Percentiles rank a stretch among this genome's conserved stretches.
Conservation (phyloP, 2,113 vertebrate genomes). For the Cyprinus carpio region DNA sequence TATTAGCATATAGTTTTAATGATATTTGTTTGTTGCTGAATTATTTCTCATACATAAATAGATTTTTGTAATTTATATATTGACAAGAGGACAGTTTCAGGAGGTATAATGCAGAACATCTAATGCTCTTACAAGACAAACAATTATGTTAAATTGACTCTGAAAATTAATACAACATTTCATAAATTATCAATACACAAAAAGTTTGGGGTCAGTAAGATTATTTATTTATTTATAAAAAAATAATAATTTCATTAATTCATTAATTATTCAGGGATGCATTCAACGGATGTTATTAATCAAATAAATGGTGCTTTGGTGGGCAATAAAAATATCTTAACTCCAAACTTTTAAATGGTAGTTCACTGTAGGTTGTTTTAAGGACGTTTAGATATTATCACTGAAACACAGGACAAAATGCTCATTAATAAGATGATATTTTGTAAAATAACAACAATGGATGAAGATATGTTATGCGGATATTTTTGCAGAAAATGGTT, state of each 20-base stretch:
- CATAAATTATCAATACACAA: not conserved
- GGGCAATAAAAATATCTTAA: not conserved
- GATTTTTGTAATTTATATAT: not conserved
- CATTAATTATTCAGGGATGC: too few relatives aligned
- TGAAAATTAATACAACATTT: not conserved
- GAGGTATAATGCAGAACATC: not conserved
- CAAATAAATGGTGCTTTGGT: too few relatives aligned
- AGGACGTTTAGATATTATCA: not conserved
- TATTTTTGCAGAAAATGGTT: not conserved
- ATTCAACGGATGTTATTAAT: not conserved
- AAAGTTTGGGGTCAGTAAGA: not conserved
- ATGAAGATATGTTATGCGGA: not conserved
- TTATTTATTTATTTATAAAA: not conserved
- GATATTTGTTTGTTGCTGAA: conserved; percentile 1
- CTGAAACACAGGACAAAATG: not conserved
- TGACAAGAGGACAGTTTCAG: not conserved
- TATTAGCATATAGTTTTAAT: not conserved
- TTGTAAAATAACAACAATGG: not conserved
- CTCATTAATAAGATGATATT: not conserved
- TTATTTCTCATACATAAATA: not conserved
- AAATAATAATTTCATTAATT: too few relatives aligned
- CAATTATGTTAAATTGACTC: not conserved
- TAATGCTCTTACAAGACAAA: not conserved
- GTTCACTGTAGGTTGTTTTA: not conserved
- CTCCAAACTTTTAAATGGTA: not conserved